These are phyloP conservation scores for Phalanger gymnotis DNA, from an alignment of 2,797 vertebrate genomes.

Conservation along the genomic window DNA sequence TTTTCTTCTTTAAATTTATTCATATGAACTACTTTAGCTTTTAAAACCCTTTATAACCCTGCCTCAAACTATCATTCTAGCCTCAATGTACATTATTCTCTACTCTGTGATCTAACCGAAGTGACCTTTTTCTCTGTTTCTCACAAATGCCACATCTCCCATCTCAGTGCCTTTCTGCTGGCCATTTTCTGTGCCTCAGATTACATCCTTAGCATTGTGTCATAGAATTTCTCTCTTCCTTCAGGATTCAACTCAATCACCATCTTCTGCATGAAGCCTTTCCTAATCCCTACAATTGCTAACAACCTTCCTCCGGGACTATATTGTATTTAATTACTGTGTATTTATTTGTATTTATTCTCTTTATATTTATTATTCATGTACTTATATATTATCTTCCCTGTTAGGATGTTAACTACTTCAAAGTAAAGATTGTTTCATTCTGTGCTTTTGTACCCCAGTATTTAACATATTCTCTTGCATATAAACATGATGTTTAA, in stretches of 20 bases:
- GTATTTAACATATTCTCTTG: background rate
- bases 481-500: background rate
- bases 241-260: background rate
- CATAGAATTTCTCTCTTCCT: background rate
- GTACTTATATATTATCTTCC: background rate
- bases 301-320: rapidly evolving
- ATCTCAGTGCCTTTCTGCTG: background rate
- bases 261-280: background rate
- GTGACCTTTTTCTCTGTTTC: background rate
- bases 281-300: background rate
- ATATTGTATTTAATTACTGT: background rate
- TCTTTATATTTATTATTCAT: background rate
- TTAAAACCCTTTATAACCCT: background rate
- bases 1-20: background rate
- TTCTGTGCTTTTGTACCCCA: background rate
- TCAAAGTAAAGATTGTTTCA: background rate
- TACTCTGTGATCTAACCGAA: background rate
- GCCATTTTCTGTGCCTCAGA: background rate
- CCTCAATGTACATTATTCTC: background rate
- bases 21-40: background rate
- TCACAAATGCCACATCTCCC: background rate
- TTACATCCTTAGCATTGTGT: background rate
- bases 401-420: background rate
- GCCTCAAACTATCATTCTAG: background rate
- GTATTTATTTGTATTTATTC: background rate